Evolutionary conservation across 2,888 invertebrate species (phyloP).

Genomic region (Aphidoletes aphidimyza): DNA sequence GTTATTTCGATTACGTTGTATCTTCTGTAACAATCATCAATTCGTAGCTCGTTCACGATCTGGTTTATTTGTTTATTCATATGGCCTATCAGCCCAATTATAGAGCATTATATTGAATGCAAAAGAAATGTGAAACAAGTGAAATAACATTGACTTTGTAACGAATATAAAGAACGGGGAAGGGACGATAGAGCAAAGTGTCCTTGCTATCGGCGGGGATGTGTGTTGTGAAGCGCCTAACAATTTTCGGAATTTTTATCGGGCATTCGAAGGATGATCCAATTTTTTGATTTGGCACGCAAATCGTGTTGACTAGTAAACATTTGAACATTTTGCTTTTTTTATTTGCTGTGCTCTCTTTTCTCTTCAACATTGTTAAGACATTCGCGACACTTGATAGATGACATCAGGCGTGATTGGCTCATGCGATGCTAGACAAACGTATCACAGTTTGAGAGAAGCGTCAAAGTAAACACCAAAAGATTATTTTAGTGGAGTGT

Average conservation of each 20-base stretch:
- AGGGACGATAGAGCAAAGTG: neutral
- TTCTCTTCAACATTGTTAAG: no score
- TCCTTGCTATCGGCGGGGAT: neutral
- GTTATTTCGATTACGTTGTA: neutral
- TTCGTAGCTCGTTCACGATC: conserved; percentile 14
- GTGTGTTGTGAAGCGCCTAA: no score
- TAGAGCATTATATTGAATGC: conserved; percentile 7
- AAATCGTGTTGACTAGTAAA: conserved; percentile 24
- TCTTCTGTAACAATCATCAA: neutral
- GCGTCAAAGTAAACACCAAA: neutral
- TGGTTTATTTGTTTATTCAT: conserved; percentile 7
- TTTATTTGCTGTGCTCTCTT: no score
- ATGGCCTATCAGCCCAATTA: conserved; percentile 18
- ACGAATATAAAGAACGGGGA: neutral
- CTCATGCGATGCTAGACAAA: neutral
- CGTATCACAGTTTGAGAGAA: neutral
- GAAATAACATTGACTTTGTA: conserved; percentile 43
- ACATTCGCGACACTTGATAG: neutral
- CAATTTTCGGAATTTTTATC: neutral
- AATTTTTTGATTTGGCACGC: conserved; percentile 22
- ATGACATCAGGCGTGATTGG: neutral
- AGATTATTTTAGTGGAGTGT: conserved; percentile 5
- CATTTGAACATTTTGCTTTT: neutral
- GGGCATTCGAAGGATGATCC: neutral
- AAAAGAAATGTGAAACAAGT: conserved; percentile 45